phyloP scores from a whole-genome alignment of 2,113 vertebrate species.

The Anser cygnoides region DNA sequence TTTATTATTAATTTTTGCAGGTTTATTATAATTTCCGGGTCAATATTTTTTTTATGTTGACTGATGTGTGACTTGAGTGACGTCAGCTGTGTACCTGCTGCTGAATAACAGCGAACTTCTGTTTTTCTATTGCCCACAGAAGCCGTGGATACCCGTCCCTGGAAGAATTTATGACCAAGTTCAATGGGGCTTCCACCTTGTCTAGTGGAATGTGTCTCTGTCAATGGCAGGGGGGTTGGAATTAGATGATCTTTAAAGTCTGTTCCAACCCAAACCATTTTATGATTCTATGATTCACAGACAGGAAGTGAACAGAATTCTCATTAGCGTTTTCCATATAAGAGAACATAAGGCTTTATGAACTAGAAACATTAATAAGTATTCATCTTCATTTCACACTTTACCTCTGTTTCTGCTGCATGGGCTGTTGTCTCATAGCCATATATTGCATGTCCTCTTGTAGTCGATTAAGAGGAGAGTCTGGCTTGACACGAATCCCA shows the following conservation, averaged over 20 bases:
- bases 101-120: background rate
- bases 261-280: background rate
- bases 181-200: too few species aligned
- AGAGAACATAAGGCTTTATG: background rate
- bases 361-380: background rate
- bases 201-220: too few species aligned
- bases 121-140: background rate
- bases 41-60: background rate
- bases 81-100: background rate
- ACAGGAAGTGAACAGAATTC: background rate
- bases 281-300: background rate
- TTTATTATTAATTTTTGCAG: background rate
- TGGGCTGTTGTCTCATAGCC: conserved; percentile 87
- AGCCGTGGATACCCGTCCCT: too few species aligned
- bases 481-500: conserved; percentile 87
- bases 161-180: too few species aligned
- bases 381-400: background rate
- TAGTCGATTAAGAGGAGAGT: conserved; percentile 85
- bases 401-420: conserved; percentile 88
- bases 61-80: background rate
- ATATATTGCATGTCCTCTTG: conserved; percentile 89
- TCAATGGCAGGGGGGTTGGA: too few species aligned
- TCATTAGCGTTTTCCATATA: background rate
- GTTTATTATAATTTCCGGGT: background rate
- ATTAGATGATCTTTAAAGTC: too few species aligned